Evolutionary conservation across 2,113 vertebrate genomes (phyloP), one percentile per base, ranked within the genome.

Genomic region (Mixornis gularis): DNA sequence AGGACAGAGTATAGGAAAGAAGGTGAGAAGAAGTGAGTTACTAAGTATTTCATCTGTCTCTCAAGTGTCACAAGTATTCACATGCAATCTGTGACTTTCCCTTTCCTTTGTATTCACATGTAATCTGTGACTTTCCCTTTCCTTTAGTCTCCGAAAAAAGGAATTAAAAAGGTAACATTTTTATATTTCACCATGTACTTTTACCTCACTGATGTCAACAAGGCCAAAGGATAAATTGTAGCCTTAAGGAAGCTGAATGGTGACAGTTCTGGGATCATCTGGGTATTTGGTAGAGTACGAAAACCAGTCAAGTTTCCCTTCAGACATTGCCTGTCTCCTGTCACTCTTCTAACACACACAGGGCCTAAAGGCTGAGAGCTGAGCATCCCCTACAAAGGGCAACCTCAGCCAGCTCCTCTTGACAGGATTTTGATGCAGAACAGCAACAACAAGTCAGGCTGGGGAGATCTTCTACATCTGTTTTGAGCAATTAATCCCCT

Each of bases 381-480:
- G 53, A 94, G 60, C 36, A 82, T 95, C 80, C 72, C 34, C 79
- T 51, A 13, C 48, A 72, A 65, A 92, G 69, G 77, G 49, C 77
- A 96, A 26, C 53, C 25, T 80, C 79, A 64, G 44, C 15, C 15
- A 3, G 11, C 41, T 74, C 29, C 29, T 90, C 56, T 59, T 92
- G 85, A 90, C 86, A 94, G 84, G 32, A 62, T 74, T 85, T 77
- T 94, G 92, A 93, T 83, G 77, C 69, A 84, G 56, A 95, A 43
- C 93, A 95, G 87, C 55, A 83, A 40, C 48, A 80, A 13, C 8
- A 64, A 86, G 36, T 56, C 80, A 68, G 53, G 7, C 77, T 74
- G 48, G 46, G 71, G 59, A 94, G 74, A 72, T 34, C 36, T 36
- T 58, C 60, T 81, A 92, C 92, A 95, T 94, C 92, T 96, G 91